Percentiles rank a stretch among this genome's conserved stretches.
phyloP scores from a whole-genome alignment of 2,113 vertebrate species.

The Entosphenus tridentatus region DNA sequence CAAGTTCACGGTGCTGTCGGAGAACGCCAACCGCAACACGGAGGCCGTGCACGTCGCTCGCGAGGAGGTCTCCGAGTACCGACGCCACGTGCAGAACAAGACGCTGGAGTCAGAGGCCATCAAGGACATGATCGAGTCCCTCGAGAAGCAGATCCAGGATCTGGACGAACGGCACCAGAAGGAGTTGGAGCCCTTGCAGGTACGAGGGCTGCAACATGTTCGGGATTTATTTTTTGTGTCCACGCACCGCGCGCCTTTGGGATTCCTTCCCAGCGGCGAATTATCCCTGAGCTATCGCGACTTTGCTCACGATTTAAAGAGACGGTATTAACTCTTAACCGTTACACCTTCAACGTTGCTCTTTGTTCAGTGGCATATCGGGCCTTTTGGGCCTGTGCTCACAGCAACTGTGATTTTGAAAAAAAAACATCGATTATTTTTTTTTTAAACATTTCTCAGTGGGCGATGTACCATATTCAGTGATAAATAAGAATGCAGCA shows the following conservation, averaged over 20 bases:
- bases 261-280: neutral
- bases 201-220: slow-evolving; percentile 11
- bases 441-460: no score
- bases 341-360: no score
- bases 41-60: slow-evolving; percentile 36
- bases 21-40: slow-evolving; percentile 31
- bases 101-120: slow-evolving; percentile 39
- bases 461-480: no score
- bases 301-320: neutral
- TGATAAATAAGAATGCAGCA: no score
- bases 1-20: slow-evolving; percentile 31
- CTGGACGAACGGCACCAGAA: slow-evolving; percentile 34
- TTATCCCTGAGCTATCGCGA: neutral
- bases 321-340: neutral
- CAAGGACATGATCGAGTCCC: slow-evolving; percentile 30
- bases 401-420: no score
- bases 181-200: slow-evolving; percentile 39
- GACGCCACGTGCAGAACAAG: slow-evolving; percentile 32
- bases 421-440: no score
- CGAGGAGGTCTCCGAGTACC: slow-evolving; percentile 45
- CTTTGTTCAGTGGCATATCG: neutral
- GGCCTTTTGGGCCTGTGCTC: no score
- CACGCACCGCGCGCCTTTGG: neutral
- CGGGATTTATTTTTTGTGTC: neutral
- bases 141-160: slow-evolving; percentile 35